phyloP scores from a whole-genome alignment of 2,797 vertebrate species.

The Peromyscus eremicus region DNA sequence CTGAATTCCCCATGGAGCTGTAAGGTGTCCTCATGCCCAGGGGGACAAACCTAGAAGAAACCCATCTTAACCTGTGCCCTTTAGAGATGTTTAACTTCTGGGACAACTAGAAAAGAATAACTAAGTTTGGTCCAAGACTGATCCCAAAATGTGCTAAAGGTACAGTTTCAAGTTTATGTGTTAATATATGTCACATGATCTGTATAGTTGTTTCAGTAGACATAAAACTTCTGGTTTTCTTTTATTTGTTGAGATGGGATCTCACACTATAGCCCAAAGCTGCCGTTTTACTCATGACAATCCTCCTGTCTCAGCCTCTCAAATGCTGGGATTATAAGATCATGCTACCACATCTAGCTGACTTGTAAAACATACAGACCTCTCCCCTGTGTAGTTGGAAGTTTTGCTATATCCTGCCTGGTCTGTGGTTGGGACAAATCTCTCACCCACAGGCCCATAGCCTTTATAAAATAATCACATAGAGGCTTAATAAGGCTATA shows the following conservation, averaged over 20 bases:
- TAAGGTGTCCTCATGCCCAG: neutral
- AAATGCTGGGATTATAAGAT: neutral
- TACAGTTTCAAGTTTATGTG: constrained; percentile 50
- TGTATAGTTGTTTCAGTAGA: neutral
- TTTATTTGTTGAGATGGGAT: neutral
- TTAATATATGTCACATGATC: constrained; percentile 25
- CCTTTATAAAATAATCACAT: too few species aligned
- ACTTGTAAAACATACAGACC: neutral
- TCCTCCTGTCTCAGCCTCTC: neutral
- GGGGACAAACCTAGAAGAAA: neutral
- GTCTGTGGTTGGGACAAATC: too few species aligned
- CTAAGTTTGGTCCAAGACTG: constrained; percentile 2
- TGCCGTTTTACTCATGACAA: neutral
- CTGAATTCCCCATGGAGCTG: neutral
- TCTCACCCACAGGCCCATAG: too few species aligned
- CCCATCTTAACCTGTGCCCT: neutral
- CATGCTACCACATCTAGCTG: neutral
- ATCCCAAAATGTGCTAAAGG: constrained; percentile 42
- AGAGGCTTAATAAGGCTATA: neutral
- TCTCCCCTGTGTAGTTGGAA: neutral
- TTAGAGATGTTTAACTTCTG: constrained; percentile 47
- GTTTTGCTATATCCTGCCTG: too few species aligned
- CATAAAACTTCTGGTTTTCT: neutral
- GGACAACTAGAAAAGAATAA: constrained; percentile 58
- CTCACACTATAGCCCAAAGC: neutral